Evolutionary conservation across 2,888 invertebrate genomes (phyloP).

Genomic region (Tetropium fuscum): DNA sequence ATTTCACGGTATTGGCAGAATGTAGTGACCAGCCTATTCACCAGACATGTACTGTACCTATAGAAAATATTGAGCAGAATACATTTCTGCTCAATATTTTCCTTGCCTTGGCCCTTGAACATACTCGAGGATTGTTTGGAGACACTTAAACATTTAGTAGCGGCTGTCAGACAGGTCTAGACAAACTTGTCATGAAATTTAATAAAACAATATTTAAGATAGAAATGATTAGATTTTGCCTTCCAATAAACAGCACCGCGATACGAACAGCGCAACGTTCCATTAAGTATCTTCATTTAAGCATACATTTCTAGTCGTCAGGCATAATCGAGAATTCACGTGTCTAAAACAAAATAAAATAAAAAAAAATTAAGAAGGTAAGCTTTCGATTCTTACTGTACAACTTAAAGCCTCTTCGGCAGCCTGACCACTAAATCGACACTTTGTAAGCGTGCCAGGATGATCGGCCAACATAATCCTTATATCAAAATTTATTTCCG

Average conservation of each 20-base stretch:
- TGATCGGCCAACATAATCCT: slow-evolving; percentile 75
- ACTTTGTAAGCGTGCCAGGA: slow-evolving; percentile 73
- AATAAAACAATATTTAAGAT: slow-evolving; percentile 62
- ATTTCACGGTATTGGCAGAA: too few species aligned
- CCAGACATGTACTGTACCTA: too few species aligned
- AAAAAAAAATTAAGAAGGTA: too few species aligned
- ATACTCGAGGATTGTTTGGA: too few species aligned
- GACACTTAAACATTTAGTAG: too few species aligned
- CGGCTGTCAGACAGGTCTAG: too few species aligned
- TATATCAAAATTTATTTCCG: slow-evolving; percentile 70
- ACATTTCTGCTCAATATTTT: too few species aligned
- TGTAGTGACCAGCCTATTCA: too few species aligned
- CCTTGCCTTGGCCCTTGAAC: too few species aligned
- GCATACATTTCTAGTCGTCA: slow-evolving; percentile 67
- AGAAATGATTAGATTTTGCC: slow-evolving; percentile 58
- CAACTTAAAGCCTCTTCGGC: slow-evolving; percentile 73
- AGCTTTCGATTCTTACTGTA: slow-evolving; percentile 69
- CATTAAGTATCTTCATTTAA: slow-evolving; percentile 76
- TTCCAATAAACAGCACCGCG: slow-evolving; percentile 59
- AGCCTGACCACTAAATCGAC: slow-evolving; percentile 70
- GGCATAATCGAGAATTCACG: slow-evolving; percentile 69
- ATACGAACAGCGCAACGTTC: slow-evolving; percentile 74
- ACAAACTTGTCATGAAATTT: too few species aligned
- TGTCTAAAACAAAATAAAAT: slow-evolving; percentile 65
- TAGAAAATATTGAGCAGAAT: too few species aligned